A percentile compares a stretch with the other conserved stretches of the same genome.
These are phyloP conservation scores for Entomobrya proxima DNA, from an alignment of 2,888 invertebrate genomes.

Conservation along the genomic window DNA sequence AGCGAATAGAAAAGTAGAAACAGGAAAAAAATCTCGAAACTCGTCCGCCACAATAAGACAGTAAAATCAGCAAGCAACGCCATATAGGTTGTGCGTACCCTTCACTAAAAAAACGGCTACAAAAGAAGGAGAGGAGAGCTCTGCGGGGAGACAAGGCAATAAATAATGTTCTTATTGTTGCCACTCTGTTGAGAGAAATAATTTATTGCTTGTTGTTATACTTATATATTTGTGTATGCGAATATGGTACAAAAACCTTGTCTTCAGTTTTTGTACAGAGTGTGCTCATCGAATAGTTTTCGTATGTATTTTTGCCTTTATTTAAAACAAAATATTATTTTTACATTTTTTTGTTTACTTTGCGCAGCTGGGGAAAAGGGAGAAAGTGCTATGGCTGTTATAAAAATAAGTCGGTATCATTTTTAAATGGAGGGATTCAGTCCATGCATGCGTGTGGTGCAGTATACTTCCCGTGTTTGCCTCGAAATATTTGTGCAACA, in stretches of 20 bases:
- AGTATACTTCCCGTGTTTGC: no score
- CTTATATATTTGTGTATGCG: no score
- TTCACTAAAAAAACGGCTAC: not conserved
- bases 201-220: constrained; percentile 59
- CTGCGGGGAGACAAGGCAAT: constrained; percentile 64
- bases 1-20: constrained; percentile 3
- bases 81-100: constrained; percentile 20
- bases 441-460: not conserved
- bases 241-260: not conserved
- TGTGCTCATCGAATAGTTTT: not conserved
- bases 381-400: not conserved
- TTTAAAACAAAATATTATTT: constrained; percentile 35
- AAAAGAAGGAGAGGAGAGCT: constrained; percentile 35
- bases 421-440: not conserved
- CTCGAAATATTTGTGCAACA: no score
- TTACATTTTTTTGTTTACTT: not conserved
- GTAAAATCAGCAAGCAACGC: constrained; percentile 48
- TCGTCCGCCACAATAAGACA: constrained; percentile 22
- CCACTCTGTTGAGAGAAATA: constrained; percentile 64
- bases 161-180: constrained; percentile 65
- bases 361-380: not conserved
- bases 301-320: not conserved
- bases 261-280: not conserved
- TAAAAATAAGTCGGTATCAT: not conserved
- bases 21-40: not conserved